These are phyloP conservation scores for Encarsia formosa DNA, from an alignment of 2,888 invertebrate genomes.

Conservation along the genomic window DNA sequence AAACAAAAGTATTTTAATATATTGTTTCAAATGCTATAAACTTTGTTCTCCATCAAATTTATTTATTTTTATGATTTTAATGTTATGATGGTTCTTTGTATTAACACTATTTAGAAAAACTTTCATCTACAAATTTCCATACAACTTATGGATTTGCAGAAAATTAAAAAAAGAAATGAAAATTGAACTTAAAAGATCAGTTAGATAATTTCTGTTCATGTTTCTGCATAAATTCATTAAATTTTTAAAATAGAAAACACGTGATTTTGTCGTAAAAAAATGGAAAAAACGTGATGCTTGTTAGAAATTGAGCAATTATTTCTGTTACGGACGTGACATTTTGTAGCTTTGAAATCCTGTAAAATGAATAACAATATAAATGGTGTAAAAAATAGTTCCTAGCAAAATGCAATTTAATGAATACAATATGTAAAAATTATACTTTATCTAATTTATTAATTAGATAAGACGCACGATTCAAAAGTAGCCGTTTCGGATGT, in stretches of 20 bases:
- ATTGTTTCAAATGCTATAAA: background rate
- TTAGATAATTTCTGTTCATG: constrained; percentile 1
- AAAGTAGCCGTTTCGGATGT: too few relatives aligned
- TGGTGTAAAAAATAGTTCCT: too few relatives aligned
- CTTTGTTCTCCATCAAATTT: constrained; percentile 2
- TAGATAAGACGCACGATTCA: too few relatives aligned
- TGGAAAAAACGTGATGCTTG: constrained; percentile 10
- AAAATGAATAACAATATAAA: too few relatives aligned
- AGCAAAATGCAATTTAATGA: too few relatives aligned
- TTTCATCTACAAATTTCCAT: constrained; percentile 12
- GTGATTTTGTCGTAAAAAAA: background rate
- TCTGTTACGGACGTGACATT: too few relatives aligned
- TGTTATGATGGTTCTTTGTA: constrained; percentile 20
- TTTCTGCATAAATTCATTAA: constrained; percentile 23
- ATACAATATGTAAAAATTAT: too few relatives aligned
- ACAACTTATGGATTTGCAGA: constrained; percentile 13
- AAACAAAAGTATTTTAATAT: too few relatives aligned
- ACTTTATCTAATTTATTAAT: too few relatives aligned
- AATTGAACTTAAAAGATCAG: constrained; percentile 16
- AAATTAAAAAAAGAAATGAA: constrained; percentile 15
- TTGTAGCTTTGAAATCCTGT: too few relatives aligned
- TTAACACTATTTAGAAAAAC: constrained; percentile 15
- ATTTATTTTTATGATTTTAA: constrained; percentile 16
- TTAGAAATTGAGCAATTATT: too few relatives aligned
- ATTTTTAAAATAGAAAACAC: constrained; percentile 16